These are phyloP conservation scores for Atractosteus spatula DNA, from an alignment of 2,113 vertebrate species.

Conservation along the genomic window DNA sequence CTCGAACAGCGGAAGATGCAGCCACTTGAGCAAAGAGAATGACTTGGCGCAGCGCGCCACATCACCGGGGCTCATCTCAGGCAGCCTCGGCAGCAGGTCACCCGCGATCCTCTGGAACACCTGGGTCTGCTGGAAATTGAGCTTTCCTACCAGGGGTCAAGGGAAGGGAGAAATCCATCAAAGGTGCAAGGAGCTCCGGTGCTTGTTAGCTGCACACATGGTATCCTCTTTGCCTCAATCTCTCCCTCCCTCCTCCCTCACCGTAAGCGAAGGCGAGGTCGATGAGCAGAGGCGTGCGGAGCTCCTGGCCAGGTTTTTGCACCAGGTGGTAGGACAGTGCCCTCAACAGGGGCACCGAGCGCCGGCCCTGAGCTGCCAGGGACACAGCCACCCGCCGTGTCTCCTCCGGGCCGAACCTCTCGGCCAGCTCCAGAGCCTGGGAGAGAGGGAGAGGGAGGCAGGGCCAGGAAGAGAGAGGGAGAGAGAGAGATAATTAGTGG, in stretches of 20 bases:
- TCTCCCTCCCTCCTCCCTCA: constrained; percentile 44
- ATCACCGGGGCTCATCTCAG: constrained; percentile 52
- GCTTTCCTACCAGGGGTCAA: constrained; percentile 66
- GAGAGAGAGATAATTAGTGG: background rate
- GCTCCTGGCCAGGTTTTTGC: constrained; percentile 67
- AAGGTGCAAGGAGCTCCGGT: no score
- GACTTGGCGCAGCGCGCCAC: constrained; percentile 74
- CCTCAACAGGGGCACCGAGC: constrained; percentile 76
- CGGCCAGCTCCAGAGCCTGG: constrained; percentile 83
- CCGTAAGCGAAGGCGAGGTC: constrained; percentile 80
- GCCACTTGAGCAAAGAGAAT: constrained; percentile 82
- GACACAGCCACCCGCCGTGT: constrained; percentile 64
- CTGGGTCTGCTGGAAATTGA: constrained; percentile 81
- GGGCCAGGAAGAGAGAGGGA: background rate
- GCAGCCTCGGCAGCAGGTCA: constrained; percentile 67
- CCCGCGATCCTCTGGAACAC: constrained; percentile 77
- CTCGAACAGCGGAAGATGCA: constrained; percentile 78
- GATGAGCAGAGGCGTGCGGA: constrained; percentile 63
- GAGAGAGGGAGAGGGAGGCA: background rate
- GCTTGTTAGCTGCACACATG: no score
- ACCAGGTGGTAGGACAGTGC: constrained; percentile 84
- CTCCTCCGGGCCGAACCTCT: constrained; percentile 73
- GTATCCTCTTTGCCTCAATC: no score
- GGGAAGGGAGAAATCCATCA: no score
- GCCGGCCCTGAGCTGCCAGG: constrained; percentile 68